phyloP scores from a whole-genome alignment of 1,140 invertebrate species.

The Holcopasites calliopsidis region DNA sequence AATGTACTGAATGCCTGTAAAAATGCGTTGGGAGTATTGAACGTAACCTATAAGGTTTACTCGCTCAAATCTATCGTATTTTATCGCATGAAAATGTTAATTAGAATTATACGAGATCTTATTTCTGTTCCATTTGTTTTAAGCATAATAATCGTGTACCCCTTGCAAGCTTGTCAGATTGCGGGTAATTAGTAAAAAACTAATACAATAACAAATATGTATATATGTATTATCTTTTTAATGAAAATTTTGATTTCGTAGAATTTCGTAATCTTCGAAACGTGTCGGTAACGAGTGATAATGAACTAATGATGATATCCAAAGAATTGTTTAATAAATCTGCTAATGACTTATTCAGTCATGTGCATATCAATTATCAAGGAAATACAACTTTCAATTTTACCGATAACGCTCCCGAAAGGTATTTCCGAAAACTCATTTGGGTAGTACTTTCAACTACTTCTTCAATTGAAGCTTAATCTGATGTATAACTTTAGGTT shows the following conservation, averaged over 20 bases:
- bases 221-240: too few species aligned
- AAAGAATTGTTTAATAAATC: conserved; percentile 84
- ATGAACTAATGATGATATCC: conserved; percentile 63
- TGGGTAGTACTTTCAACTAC: background rate
- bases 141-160: background rate
- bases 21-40: background rate
- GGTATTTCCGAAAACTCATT: conserved; percentile 80
- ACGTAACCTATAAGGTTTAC: background rate
- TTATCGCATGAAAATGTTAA: background rate
- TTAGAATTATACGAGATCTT: background rate
- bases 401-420: conserved; percentile 84
- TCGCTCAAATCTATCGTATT: background rate
- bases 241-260: background rate
- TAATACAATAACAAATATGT: background rate
- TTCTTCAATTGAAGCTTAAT: background rate
- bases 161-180: background rate
- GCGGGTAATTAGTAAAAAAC: conserved; percentile 3
- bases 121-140: background rate
- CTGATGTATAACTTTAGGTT: conserved; percentile 47
- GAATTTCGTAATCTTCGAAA: background rate
- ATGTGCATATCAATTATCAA: conserved; percentile 85
- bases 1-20: background rate
- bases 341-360: conserved; percentile 82
- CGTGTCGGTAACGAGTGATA: conserved; percentile 21
- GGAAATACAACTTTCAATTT: conserved; percentile 83